phyloP scores from a whole-genome alignment of 2,888 invertebrate genomes.

The Himalopsyche kuldschensis region DNA sequence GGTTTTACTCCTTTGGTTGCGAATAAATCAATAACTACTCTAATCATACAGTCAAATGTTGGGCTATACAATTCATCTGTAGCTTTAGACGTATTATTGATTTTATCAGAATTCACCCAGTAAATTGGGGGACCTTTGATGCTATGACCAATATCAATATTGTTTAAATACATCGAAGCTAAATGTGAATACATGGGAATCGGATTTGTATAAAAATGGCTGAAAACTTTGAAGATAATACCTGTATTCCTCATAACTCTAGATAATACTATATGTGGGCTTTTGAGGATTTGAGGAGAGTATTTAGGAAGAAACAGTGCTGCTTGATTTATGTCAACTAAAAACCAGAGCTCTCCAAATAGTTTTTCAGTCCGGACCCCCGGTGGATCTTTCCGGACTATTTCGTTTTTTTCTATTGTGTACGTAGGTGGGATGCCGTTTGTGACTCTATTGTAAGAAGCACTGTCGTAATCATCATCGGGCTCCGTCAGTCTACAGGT shows the following conservation, averaged over 20 bases:
- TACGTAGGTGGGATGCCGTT: neutral
- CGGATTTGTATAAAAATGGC: conserved; percentile 45
- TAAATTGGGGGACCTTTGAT: conserved; percentile 46
- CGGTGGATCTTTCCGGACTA: conserved; percentile 13
- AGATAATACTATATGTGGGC: conserved; percentile 44
- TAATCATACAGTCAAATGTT: conserved; percentile 41
- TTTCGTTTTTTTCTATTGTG: conserved; percentile 14
- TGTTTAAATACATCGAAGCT: conserved; percentile 41
- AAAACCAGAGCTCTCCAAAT: conserved; percentile 49
- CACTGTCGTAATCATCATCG: conserved; percentile 20
- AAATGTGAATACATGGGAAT: conserved; percentile 42
- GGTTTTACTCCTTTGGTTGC: conserved; percentile 47
- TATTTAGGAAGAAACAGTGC: conserved; percentile 47
- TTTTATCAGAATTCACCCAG: conserved; percentile 43
- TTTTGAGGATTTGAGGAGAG: conserved; percentile 45
- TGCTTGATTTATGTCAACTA: conserved; percentile 49
- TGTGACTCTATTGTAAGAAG: neutral
- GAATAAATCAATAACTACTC: conserved; percentile 46
- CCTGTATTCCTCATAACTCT: conserved; percentile 47
- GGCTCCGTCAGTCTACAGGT: conserved; percentile 42
- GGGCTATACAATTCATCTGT: neutral
- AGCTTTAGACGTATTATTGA: neutral
- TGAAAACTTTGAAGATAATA: conserved; percentile 46
- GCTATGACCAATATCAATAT: conserved; percentile 44
- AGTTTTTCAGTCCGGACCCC: neutral